Percentiles rank a stretch among this genome's conserved stretches.
Conservation (phyloP, 2,888 invertebrate genomes). For the Xestia ashworthii region DNA sequence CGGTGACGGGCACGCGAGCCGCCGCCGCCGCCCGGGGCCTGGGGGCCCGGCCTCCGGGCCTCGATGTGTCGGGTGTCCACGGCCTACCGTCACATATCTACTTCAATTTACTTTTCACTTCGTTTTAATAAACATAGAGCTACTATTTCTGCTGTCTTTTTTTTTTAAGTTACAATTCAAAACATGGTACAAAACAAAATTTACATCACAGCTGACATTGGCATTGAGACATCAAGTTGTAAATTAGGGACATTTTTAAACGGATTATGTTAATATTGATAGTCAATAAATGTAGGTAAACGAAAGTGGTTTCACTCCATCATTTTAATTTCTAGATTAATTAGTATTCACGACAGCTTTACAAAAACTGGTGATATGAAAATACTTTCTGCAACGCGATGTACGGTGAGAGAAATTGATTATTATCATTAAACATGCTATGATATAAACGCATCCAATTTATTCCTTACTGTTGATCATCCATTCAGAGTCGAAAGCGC, state of each 20-base stretch:
- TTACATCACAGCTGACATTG: not conserved
- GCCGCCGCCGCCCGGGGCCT: conserved; percentile 69
- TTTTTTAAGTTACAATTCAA: conserved; percentile 7
- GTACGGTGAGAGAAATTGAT: conserved; percentile 8
- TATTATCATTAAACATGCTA: conserved; percentile 16
- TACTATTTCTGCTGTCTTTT: not conserved
- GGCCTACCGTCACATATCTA: conserved; percentile 23
- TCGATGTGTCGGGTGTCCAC: conserved; percentile 46
- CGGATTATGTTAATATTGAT: conserved; percentile 34
- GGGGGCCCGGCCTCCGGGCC: conserved; percentile 70
- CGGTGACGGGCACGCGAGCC: conserved; percentile 71
- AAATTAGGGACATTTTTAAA: conserved; percentile 28
- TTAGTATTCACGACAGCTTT: conserved; percentile 26
- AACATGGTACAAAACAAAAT: conserved; percentile 5
- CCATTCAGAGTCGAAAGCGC: conserved; percentile 20
- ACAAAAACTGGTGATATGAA: conserved; percentile 17
- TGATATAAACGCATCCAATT: conserved; percentile 21
- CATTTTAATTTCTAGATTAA: conserved; percentile 31
- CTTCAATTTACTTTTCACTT: conserved; percentile 51
- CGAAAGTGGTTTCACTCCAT: conserved; percentile 36
- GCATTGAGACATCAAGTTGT: not conserved
- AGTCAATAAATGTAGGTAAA: conserved; percentile 22
- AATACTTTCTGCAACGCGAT: conserved; percentile 28
- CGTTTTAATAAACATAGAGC: conserved; percentile 40
- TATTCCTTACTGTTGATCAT: conserved; percentile 16